A percentile compares a stretch with the other conserved stretches of the same genome.
Evolutionary conservation across 2,797 vertebrate genomes (phyloP).

Genomic region (Limosa lapponica): DNA sequence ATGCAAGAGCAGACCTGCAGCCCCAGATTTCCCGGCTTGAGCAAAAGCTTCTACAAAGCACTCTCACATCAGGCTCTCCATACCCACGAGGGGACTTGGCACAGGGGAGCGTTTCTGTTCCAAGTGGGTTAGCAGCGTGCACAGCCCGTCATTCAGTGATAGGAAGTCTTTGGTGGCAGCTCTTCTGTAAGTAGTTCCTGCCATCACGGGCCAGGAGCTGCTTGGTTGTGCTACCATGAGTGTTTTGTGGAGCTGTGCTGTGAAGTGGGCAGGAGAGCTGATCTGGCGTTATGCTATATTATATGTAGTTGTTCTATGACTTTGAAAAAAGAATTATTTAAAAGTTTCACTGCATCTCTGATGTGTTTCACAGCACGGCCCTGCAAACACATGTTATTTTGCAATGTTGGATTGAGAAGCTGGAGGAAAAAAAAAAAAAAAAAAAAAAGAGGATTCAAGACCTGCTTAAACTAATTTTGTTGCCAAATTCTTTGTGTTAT

Average conservation of each 20-base stretch:
- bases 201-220: background rate
- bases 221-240: background rate
- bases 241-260: background rate
- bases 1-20: background rate
- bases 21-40: background rate
- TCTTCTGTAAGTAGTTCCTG: background rate
- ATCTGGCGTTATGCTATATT: background rate
- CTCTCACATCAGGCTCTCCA: background rate
- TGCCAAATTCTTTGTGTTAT: conserved; percentile 13
- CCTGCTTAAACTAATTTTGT: background rate
- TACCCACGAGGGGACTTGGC: background rate
- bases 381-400: background rate
- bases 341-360: background rate
- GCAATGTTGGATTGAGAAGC: background rate
- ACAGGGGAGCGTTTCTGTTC: background rate
- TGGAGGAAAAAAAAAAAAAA: background rate
- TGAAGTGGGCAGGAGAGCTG: background rate
- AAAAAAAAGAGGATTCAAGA: background rate
- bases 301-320: background rate
- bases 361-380: background rate
- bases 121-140: background rate
- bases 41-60: background rate
- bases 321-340: background rate
- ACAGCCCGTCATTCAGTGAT: background rate
- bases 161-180: background rate